A percentile compares a stretch with the other conserved stretches of the same genome.
These are phyloP conservation scores for Chinchilla lanigera DNA, from an alignment of 2,113 vertebrate genomes.

Conservation along the genomic window DNA sequence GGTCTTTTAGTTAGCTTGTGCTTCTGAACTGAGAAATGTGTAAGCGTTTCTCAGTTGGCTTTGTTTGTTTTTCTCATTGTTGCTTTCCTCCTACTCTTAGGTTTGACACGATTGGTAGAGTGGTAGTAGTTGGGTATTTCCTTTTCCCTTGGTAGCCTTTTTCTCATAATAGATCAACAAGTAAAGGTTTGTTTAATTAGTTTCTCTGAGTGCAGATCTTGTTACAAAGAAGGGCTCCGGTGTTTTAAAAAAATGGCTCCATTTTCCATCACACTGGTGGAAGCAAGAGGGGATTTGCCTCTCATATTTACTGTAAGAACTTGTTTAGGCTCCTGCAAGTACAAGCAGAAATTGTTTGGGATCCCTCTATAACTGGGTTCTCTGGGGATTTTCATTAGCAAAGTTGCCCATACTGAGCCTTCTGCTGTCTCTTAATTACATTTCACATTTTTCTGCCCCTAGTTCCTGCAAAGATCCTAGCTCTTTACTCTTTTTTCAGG, in stretches of 20 bases:
- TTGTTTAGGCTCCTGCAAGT: not conserved
- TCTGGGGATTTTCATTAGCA: not conserved
- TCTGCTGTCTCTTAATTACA: not conserved
- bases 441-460: not conserved
- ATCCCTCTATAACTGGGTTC: not conserved
- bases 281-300: not conserved
- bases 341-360: not conserved
- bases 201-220: not conserved
- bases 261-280: not conserved
- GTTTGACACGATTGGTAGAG: not conserved
- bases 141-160: not conserved
- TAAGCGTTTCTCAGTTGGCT: not conserved
- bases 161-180: not conserved
- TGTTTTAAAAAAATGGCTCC: not conserved
- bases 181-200: not conserved
- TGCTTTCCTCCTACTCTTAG: not conserved
- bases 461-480: not conserved
- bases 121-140: not conserved
- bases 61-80: not conserved
- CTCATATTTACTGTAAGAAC: not conserved
- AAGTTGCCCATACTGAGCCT: not conserved
- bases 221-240: not conserved
- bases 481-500: not conserved
- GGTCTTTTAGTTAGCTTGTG: not conserved
- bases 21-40: not conserved